Evolutionary conservation across 2,797 vertebrate species (phyloP), one percentile per base, ranked within the genome.

Genomic region (Tokudaia tokunoshimensis): DNA sequence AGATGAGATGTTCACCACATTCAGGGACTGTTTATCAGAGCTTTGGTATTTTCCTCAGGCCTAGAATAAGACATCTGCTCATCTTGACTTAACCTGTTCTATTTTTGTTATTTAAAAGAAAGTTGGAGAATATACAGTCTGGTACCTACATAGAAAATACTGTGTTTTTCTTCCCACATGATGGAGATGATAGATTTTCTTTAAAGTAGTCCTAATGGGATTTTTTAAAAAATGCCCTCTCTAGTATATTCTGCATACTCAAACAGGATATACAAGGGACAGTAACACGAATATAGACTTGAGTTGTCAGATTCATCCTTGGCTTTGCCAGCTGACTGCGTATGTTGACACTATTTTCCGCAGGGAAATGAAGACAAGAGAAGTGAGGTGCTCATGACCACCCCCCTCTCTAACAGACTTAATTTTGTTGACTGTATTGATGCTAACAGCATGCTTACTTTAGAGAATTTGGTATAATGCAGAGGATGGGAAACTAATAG

Each of bases 401-500:
- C 15, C n/a, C 26, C 41, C 52, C 75, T 72, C 12, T 63, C 55
- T 84, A 92, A 75, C 26, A 8, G 20, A 47, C 52, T 29, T 74
- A 52, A 59, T 93, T 89, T 52, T 91, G 74, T 95, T 94, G 85
- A 72, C 91, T 92, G n/a, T 74, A 78, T 78, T 47, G 41, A 47
- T 44, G 92, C 44, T 89, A 72, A 80, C 88, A 52, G 67, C 87
- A 74, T 44, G 67, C 89, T 94, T 87, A 59, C 70, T 92, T 89
- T 89, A 22, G 95, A 86, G 79, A 97, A 94, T 93, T 65, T 34
- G 41, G 57, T 41, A 63, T 59, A 44, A 75, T 52, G 26, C 0
- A 4, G 84, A 81, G n/a, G n/a, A 89, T 78, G 82, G 83, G 31
- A 65, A 94, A 93, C 37, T 89, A 96, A 97, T 91, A 91, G 86